A percentile compares a stretch with the other conserved stretches of the same genome.
Evolutionary conservation across 2,797 vertebrate genomes (phyloP).

Genomic region (Lacerta agilis): DNA sequence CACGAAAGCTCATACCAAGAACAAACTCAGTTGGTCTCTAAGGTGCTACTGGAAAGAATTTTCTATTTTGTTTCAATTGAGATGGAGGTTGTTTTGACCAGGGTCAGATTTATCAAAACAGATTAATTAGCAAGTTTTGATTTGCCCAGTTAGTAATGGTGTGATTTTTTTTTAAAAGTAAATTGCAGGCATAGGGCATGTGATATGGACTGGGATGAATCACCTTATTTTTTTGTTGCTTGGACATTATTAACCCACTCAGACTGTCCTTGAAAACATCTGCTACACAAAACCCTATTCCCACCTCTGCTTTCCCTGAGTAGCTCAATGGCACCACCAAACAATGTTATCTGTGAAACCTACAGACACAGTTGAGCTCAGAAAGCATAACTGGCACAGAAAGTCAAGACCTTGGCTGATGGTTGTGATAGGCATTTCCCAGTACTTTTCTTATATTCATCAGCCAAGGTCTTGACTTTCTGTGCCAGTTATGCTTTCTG

Average conservation of each 20-base stretch:
- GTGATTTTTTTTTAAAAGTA: not conserved
- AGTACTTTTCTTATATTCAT: not conserved
- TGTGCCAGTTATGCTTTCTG: too few relatives aligned
- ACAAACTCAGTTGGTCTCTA: too few relatives aligned
- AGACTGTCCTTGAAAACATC: not conserved
- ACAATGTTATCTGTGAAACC: not conserved
- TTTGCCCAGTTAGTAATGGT: not conserved
- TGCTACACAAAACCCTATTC: not conserved
- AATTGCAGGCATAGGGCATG: too few relatives aligned
- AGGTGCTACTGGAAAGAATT: too few relatives aligned
- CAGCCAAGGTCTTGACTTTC: too few relatives aligned
- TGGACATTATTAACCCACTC: not conserved
- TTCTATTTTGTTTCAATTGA: too few relatives aligned
- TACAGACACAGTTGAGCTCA: not conserved
- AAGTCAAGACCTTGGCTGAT: not conserved
- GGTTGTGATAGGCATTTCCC: constrained; percentile 17
- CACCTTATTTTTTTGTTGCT: not conserved
- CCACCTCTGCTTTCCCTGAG: not conserved
- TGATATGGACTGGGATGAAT: not conserved
- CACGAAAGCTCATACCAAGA: too few relatives aligned
- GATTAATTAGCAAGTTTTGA: not conserved
- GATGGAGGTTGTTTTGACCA: not conserved
- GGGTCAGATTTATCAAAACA: not conserved
- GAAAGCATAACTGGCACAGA: not conserved
- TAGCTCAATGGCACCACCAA: not conserved